Evolutionary conservation across 1,140 invertebrate species (phyloP), one percentile per base, ranked within the genome.

Genomic region (Zelostemma sp.): DNA sequence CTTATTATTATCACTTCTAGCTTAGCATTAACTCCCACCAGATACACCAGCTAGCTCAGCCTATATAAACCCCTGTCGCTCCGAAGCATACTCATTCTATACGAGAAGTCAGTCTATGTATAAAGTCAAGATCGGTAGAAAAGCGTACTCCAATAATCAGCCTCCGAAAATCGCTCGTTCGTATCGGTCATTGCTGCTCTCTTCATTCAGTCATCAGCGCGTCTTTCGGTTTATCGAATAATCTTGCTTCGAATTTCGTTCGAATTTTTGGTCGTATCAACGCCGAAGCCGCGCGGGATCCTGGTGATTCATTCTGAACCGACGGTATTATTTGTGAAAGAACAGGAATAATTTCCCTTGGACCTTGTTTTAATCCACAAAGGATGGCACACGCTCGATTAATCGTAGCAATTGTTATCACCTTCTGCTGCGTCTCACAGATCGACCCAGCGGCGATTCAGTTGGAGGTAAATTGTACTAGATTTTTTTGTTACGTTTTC

Each of bases 41-140:
- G 46, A 21, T 56, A 53, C 41, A 49, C 54, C 72, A 43, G 69
- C 74, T 79, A 77, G 75, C 75, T 72, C 79, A 72, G 69, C 72
- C 79, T 83, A 82, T 83, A 83, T 83, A 83, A 81, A 77, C 80
- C 66, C 73, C 57, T 64, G 73, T 63, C 70, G 75, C 69, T 74
- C 78, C 70, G 75, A 73, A 78, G 75, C 77, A 73, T 80, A 73
- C 74, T 78, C 81, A 82, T 71, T 82, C 79, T 77, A 79, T 76
- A 83, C 73, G 73, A 77, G 80, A 74, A 78, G 74, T 72, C 75
- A 72, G 78, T 79, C 71, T 77, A 81, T 76, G 79, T 79, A 63
- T 74, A 72, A 79, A 75, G 70, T 73, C 68, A 61, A 62, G 69
- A 74, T 72, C 71, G 65, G 70, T 68, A 63, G 61, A 74, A 68